Conservation (phyloP, 2,113 vertebrate genomes). For the Choloepus hoffmanni region DNA sequence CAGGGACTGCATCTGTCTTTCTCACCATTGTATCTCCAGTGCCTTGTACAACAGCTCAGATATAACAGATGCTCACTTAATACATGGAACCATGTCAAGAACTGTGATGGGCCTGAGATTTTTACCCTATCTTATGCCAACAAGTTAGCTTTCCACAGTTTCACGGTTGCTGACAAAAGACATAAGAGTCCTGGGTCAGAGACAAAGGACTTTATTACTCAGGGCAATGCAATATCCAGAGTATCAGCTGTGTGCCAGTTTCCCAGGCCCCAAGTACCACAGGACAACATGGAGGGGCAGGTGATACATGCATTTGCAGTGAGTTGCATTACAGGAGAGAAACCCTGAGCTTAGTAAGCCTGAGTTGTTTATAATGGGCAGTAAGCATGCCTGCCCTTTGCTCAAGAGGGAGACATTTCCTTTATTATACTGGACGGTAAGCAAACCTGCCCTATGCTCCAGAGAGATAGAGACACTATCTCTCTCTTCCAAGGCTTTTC, state of each 20-base stretch:
- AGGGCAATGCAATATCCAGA: neutral
- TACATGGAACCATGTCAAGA: neutral
- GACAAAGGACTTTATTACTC: neutral
- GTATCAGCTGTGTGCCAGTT: neutral
- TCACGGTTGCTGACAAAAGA: neutral
- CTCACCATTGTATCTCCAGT: neutral
- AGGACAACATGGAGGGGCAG: neutral
- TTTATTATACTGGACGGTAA: no score
- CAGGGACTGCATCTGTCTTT: neutral
- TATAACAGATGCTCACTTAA: neutral
- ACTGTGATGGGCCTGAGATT: neutral
- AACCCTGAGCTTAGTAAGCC: neutral
- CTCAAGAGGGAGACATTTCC: neutral
- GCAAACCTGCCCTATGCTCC: neutral
- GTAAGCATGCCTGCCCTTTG: neutral
- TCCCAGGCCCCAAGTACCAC: neutral
- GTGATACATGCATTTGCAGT: no score
- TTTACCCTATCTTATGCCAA: neutral
- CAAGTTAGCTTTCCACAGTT: neutral
- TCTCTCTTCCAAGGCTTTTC: neutral
- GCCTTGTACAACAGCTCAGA: neutral
- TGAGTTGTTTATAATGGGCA: neutral
- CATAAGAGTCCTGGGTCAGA: neutral
- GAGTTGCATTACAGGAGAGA: neutral
- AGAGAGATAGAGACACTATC: neutral